Percentiles rank a stretch among this genome's conserved stretches.
Conservation (phyloP, 2,888 invertebrate genomes). For the Nomada hirtipes region DNA sequence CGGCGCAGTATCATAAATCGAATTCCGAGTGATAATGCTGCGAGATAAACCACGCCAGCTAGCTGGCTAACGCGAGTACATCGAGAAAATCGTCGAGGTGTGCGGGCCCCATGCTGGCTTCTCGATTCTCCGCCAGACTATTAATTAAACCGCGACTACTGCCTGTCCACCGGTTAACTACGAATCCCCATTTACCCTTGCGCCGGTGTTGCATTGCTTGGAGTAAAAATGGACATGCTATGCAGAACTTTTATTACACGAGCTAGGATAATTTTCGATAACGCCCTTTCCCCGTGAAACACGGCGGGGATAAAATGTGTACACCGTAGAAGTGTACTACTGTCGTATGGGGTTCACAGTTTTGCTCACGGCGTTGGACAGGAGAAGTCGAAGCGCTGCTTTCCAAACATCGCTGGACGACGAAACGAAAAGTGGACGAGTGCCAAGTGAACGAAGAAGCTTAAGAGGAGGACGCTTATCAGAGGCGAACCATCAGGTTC, state of each 20-base stretch:
- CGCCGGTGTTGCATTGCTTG: background rate
- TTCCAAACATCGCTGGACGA: too few species aligned
- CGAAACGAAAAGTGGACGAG: too few species aligned
- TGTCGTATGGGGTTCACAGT: too few species aligned
- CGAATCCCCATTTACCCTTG: constrained; percentile 44
- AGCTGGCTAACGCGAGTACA: background rate
- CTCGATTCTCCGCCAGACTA: constrained; percentile 62
- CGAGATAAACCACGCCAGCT: constrained; percentile 41
- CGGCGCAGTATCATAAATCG: constrained; percentile 41
- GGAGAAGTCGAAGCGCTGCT: too few species aligned
- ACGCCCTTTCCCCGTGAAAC: too few species aligned
- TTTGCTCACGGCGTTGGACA: too few species aligned
- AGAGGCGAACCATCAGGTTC: background rate
- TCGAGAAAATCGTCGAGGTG: constrained; percentile 59
- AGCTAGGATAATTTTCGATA: too few species aligned
- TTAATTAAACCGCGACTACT: constrained; percentile 73
- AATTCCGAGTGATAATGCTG: constrained; percentile 50
- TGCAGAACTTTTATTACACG: too few species aligned
- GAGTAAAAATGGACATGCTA: too few species aligned
- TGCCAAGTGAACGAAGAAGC: too few species aligned
- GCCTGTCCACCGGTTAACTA: constrained; percentile 67
- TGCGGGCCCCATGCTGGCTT: constrained; percentile 65
- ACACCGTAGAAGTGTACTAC: too few species aligned
- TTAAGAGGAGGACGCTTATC: background rate
- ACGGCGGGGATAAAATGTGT: too few species aligned